Evolutionary conservation across 2,113 vertebrate genomes (phyloP), one percentile per base, ranked within the genome.

Genomic region (Psettodes erumei): DNA sequence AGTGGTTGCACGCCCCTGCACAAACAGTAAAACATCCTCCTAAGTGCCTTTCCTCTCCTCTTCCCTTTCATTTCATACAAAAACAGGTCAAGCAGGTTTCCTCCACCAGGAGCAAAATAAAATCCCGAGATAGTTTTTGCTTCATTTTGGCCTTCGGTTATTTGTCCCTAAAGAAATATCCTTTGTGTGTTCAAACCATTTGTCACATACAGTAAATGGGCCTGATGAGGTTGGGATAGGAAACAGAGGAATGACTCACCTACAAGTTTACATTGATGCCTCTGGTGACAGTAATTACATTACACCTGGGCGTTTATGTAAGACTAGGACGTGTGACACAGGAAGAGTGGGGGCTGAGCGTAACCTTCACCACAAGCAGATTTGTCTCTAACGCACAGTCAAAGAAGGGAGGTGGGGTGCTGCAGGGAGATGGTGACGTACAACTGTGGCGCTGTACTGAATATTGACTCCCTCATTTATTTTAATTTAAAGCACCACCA

Each of bases 381-480:
- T 28, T 64, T 77, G 70, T 72, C 42, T 84, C 32, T 56, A 62
- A 78, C 4, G 1, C 55, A 37, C 53, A 59, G 60, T 82, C 61
- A 87, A 72, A 82, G 48, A 71, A 70, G 55, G 45, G 40, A 82
- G 23, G 65, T 47, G 33, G 35, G 21, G 16, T 18, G 60, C 64
- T 67, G 48, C 42, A 58, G 48, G 68, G 43, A 68, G 83, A 80
- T 81, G 55, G 40, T 51, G 33, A 75, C 77, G 77, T 81, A 88
- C 75, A 77, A 86, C 63, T 54, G 75, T 77, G 70, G 27, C 53
- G 56, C 56, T 60, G 25, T 61, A 70, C 63, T 80, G 74, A 80
- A 66, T 76, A 88, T 82, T 55, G 86, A 83, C 73, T 74, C 42
- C 47, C 66, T 85, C 60, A 76, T 88, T 87, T 83, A 79, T 91